phyloP scores from a whole-genome alignment of 1,140 invertebrate genomes.

The Conus betulinus region DNA sequence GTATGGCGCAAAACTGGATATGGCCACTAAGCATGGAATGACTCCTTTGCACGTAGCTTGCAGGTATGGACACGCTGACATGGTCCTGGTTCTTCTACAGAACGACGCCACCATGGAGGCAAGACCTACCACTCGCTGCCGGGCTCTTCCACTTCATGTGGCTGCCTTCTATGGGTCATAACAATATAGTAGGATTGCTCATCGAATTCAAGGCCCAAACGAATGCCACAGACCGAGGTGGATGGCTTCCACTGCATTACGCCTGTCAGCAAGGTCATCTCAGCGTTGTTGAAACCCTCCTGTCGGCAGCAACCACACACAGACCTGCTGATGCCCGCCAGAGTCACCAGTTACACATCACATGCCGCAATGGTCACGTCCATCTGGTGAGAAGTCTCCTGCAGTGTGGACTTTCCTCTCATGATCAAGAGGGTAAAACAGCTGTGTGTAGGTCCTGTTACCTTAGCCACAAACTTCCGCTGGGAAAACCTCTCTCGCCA shows the following conservation, averaged over 20 bases:
- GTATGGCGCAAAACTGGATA: not conserved
- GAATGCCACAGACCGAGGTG: slow-evolving; percentile 80
- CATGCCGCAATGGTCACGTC: not conserved
- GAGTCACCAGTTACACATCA: not conserved
- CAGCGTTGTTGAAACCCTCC: not conserved
- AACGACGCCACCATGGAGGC: slow-evolving; percentile 78
- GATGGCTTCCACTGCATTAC: slow-evolving; percentile 14
- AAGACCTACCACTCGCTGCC: slow-evolving; percentile 79
- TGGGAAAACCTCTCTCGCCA: not conserved
- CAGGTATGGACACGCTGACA: slow-evolving; percentile 56
- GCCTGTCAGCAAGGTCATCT: slow-evolving; percentile 14
- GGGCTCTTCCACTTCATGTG: slow-evolving; percentile 84
- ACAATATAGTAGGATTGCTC: slow-evolving; percentile 88
- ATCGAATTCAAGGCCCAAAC: slow-evolving; percentile 86
- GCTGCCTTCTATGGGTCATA: slow-evolving; percentile 95
- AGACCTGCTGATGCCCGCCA: not conserved
- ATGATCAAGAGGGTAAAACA: slow-evolving; percentile 88
- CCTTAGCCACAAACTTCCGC: not conserved
- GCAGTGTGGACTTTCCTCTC: not conserved
- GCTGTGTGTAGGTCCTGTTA: slow-evolving; percentile 78
- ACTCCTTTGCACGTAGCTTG: slow-evolving; percentile 63
- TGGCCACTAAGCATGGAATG: not conserved
- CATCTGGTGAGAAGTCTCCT: not conserved
- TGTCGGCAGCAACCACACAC: not conserved
- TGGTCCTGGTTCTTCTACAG: slow-evolving; percentile 77